Percentiles rank a stretch among this genome's conserved stretches.
phyloP scores from a whole-genome alignment of 2,888 invertebrate species.

The Macrophya annulata region DNA sequence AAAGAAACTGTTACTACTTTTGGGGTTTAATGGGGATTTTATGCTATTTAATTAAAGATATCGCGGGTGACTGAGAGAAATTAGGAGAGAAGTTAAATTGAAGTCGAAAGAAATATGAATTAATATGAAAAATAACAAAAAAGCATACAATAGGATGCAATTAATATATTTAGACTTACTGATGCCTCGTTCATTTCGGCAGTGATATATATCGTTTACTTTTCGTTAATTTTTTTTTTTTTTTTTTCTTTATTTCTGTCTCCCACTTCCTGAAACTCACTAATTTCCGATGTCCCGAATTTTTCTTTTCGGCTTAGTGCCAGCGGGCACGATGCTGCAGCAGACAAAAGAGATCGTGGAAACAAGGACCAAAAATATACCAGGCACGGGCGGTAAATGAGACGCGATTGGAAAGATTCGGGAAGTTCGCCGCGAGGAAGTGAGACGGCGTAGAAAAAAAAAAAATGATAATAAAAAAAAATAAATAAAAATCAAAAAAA shows the following conservation, averaged over 20 bases:
- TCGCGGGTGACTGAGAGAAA: not conserved
- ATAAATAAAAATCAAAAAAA: not conserved
- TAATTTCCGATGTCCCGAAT: conserved; percentile 48
- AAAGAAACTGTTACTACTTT: not conserved
- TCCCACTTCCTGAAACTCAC: not conserved
- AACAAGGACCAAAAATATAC: conserved; percentile 36
- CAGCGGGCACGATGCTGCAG: conserved; percentile 36
- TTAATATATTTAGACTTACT: not conserved
- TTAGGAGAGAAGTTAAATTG: not conserved
- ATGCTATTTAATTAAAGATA: not conserved
- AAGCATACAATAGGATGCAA: too few species aligned
- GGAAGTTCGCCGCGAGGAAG: conserved; percentile 20
- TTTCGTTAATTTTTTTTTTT: too few species aligned
- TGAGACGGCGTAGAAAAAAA: not conserved
- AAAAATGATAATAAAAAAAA: not conserved
- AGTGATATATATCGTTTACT: conserved; percentile 7
- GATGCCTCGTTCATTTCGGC: conserved; percentile 24
- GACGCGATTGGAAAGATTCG: conserved; percentile 50
- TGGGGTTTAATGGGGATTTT: not conserved
- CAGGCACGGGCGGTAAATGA: conserved; percentile 33
- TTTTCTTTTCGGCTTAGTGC: conserved; percentile 47
- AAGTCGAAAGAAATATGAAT: not conserved
- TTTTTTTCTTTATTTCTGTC: not conserved
- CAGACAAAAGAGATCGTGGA: conserved; percentile 21
- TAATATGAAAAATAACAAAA: not conserved